Evolutionary conservation across 92 coral and sea anemone species (phyloP).

Genomic region (Zoanthus gigantus): DNA sequence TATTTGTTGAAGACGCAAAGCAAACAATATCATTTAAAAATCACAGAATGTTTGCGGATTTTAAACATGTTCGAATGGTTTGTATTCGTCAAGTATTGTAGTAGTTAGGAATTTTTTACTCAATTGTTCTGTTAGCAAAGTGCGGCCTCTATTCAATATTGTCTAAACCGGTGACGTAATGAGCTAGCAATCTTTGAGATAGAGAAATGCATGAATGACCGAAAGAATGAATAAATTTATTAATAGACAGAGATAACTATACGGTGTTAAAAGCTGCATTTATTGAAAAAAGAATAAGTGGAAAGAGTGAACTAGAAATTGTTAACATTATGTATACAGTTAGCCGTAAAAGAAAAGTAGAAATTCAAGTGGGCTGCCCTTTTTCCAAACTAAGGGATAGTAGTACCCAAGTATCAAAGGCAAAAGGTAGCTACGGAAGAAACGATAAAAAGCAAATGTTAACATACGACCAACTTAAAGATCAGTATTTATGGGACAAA

Average conservation of each 20-base stretch:
- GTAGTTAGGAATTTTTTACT: neutral
- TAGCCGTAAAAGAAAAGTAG: slow-evolving; percentile 14
- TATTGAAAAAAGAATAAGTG: neutral
- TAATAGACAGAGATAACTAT: too few relatives aligned
- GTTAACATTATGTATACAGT: slow-evolving; percentile 15
- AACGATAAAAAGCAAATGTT: neutral
- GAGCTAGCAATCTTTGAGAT: neutral
- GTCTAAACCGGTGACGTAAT: neutral
- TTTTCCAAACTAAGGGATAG: slow-evolving; percentile 11
- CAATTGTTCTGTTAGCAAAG: neutral
- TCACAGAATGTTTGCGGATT: too few relatives aligned
- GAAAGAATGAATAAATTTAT: neutral
- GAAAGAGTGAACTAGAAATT: neutral
- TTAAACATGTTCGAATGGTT: too few relatives aligned
- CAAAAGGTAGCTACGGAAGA: slow-evolving; percentile 24
- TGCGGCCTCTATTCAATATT: neutral
- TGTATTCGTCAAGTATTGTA: too few relatives aligned
- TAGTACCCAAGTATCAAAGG: slow-evolving; percentile 19
- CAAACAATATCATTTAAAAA: too few relatives aligned
- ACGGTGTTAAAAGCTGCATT: neutral
- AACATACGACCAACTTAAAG: slow-evolving; percentile 26
- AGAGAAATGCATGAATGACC: neutral
- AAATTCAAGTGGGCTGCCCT: slow-evolving; percentile 32
- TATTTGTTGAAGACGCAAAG: too few relatives aligned
- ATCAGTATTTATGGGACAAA: slow-evolving; percentile 46